A percentile compares a stretch with the other conserved stretches of the same genome.
Conservation (phyloP, 2,113 vertebrate species). For the Lasiurus borealis region DNA sequence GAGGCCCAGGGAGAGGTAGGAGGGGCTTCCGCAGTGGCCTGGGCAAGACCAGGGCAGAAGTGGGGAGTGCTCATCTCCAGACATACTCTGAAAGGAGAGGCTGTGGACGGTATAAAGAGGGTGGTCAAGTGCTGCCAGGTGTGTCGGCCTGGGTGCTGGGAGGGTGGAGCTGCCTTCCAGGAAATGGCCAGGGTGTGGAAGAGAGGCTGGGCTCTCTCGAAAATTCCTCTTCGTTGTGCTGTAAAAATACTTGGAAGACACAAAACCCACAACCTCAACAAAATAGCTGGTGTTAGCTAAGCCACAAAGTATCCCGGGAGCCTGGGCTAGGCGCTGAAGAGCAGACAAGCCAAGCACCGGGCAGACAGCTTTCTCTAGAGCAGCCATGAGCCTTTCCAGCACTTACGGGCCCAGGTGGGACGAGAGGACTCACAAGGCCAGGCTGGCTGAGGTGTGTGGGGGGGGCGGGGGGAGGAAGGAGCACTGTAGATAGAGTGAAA, state of each 20-base stretch:
- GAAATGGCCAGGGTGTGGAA: background rate
- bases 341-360: background rate
- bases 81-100: background rate
- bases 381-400: background rate
- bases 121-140: no score
- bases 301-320: background rate
- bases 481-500: background rate
- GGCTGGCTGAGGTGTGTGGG: background rate
- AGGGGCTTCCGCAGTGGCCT: background rate
- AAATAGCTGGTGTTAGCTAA: background rate
- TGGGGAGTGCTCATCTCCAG: background rate
- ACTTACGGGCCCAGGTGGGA: fast-evolving
- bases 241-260: background rate
- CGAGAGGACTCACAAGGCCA: background rate
- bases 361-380: background rate
- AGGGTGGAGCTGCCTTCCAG: background rate
- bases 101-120: background rate
- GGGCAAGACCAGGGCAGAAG: fast-evolving
- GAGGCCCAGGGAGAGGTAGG: background rate
- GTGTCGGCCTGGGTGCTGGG: background rate
- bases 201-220: fast-evolving
- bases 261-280: background rate
- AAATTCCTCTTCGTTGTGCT: background rate
- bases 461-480: fast-evolving
- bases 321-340: background rate